phyloP scores from a whole-genome alignment of 2,113 vertebrate genomes.

The Macrotus californicus region DNA sequence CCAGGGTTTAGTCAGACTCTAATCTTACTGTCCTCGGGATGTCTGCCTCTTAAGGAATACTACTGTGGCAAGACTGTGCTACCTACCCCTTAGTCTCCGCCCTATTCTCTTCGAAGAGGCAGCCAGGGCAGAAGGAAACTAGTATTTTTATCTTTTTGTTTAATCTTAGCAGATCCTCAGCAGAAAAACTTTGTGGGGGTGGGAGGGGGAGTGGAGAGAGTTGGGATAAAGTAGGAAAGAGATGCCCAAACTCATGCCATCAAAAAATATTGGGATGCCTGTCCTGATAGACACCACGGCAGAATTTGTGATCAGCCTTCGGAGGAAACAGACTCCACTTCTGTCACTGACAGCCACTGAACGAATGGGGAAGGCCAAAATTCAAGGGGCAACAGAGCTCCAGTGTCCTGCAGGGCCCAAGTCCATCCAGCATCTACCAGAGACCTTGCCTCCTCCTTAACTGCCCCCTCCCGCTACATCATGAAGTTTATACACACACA shows the following conservation, averaged over 20 bases:
- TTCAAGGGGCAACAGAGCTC: not conserved
- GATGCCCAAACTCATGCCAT: not conserved
- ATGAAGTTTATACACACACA: not conserved
- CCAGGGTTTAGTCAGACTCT: slow-evolving; percentile 42
- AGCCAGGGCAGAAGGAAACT: not conserved
- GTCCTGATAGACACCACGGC: not conserved
- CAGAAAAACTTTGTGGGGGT: not conserved
- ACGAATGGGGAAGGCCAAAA: not conserved
- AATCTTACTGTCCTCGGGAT: slow-evolving; percentile 29
- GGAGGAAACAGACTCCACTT: not conserved
- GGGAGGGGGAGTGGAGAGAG: not conserved
- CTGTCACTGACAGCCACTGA: not conserved
- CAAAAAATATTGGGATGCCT: not conserved
- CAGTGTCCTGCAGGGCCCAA: not conserved
- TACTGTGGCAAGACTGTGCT: not conserved
- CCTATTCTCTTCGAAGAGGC: not conserved
- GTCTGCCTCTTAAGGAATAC: slow-evolving; percentile 22
- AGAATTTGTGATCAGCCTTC: not conserved
- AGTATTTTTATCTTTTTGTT: not conserved
- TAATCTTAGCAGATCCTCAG: not conserved
- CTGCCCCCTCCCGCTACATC: not conserved
- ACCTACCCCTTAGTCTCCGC: not conserved
- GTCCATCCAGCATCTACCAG: not conserved
- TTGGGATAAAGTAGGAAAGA: not conserved
- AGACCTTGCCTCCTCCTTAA: not conserved